These are phyloP conservation scores for Ranitomeya imitator DNA, from an alignment of 2,113 vertebrate genomes.

Conservation along the genomic window DNA sequence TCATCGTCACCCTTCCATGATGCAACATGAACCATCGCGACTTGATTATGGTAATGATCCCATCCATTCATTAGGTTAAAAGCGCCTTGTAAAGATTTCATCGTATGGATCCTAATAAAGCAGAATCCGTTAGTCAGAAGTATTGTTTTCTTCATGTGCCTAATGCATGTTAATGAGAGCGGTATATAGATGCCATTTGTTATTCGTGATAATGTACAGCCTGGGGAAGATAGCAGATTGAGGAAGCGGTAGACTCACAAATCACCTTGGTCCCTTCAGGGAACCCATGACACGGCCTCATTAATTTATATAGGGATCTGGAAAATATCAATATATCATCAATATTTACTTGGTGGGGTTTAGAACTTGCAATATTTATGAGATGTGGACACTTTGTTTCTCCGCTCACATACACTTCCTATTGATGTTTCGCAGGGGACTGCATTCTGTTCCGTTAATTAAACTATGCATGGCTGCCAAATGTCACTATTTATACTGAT, in stretches of 20 bases:
- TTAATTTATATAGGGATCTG: conserved; percentile 64
- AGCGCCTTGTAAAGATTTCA: conserved; percentile 53
- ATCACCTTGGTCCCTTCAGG: conserved; percentile 62
- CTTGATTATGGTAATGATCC: conserved; percentile 10
- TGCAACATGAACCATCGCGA: conserved; percentile 25
- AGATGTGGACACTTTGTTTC: conserved; percentile 15
- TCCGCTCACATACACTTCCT: conserved; percentile 4
- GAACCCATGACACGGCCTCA: conserved; percentile 61
- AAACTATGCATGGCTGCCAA: conserved; percentile 16
- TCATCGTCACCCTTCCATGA: neutral
- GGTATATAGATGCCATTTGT: conserved; percentile 63
- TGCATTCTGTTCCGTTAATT: conserved; percentile 13
- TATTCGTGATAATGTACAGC: conserved; percentile 63
- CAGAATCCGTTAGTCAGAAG: conserved; percentile 27
- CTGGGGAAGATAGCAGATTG: conserved; percentile 62
- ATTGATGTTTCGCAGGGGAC: conserved; percentile 34
- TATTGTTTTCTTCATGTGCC: conserved; percentile 49
- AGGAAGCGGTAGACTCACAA: conserved; percentile 61
- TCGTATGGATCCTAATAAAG: conserved; percentile 59
- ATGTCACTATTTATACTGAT: conserved; percentile 15
- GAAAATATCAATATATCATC: conserved; percentile 67
- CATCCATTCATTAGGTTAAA: conserved; percentile 52
- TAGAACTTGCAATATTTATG: conserved; percentile 61
- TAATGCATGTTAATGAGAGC: conserved; percentile 62
- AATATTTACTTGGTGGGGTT: conserved; percentile 63